phyloP scores from a whole-genome alignment of 1,140 invertebrate genomes.

The Brachionus rubens region DNA sequence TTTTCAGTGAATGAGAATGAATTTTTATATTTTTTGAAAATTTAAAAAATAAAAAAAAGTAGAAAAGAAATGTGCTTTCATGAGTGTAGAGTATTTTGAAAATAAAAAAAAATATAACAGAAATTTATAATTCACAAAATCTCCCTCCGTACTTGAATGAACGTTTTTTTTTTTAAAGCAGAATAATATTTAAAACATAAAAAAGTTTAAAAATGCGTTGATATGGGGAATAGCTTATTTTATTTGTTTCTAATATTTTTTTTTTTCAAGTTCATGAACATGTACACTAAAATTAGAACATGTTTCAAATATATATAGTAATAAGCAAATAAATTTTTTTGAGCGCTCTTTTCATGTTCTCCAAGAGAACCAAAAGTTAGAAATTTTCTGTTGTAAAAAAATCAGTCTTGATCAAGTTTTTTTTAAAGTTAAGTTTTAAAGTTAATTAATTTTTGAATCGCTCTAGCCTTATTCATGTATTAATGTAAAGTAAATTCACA shows the following conservation, averaged over 20 bases:
- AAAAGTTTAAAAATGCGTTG: slow-evolving; percentile 3
- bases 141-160: neutral
- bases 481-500: neutral
- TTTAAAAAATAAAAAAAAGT: neutral
- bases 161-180: neutral
- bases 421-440: too few relatives aligned
- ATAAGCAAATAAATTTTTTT: too few relatives aligned
- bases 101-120: slow-evolving; percentile 7
- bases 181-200: neutral
- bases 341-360: too few relatives aligned
- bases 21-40: neutral
- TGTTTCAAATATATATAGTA: too few relatives aligned
- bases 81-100: neutral
- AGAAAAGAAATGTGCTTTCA: slow-evolving; percentile 21
- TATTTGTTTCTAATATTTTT: neutral
- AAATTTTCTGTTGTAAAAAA: neutral
- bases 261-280: neutral
- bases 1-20: neutral
- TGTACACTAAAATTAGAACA: neutral
- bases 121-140: neutral
- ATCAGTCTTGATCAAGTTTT: neutral
- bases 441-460: slow-evolving; percentile 7
- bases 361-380: too few relatives aligned
- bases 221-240: slow-evolving; percentile 23
- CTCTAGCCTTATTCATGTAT: too few relatives aligned